Base-by-base conservation (phyloP, 2,888 invertebrate genomes). In the Lepidochrysops patricia region DNA sequence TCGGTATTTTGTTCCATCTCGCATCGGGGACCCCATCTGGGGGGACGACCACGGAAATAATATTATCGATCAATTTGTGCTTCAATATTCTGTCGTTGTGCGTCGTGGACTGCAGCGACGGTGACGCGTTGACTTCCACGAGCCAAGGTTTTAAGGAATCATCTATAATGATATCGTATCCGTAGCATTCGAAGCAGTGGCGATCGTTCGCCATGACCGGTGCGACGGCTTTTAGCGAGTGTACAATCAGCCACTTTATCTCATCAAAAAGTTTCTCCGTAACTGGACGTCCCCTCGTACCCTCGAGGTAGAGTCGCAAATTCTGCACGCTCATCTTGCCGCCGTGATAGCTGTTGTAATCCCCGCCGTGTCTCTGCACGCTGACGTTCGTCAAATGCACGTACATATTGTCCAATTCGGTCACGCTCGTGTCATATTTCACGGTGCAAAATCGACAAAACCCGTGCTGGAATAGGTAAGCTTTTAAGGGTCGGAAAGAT, bases 401-500 rank as follows among this genome's bases (percentile, higher is more conserved):
- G 74, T 97, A 98, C 94, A 97, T 96, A 79, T 96, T 98, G 80
- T 97, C 97, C 70, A 96, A 81, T 80, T 96, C 96, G 48, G 95
- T 94, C 27, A 95, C 95, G 77, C 95, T 96, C 0, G 95, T 96
- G 74, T 97, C 97, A 74, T 98, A 98, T 79, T 98, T 98, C 23
- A 98, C 97, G 0, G 98, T 98, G 74, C 98, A 98, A 81, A 98
- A 98, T 63, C 98, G 92, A 77, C 98, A 98, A 81, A 98, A 98
- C 1, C 98, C 98, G 60, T 96, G 91, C 72, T 95, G 96, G 77
- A 96, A 98, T 72, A 98, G 91, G 84, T 98, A 98, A 9, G 96
- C 97, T 84, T 98, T 98, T 61, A 98, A 83, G 0, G 98, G 98
- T 29, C 97, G 92, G 79, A 98, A 98, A 0, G 97, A 97, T 4